Percentiles rank a stretch among this genome's conserved stretches.
phyloP scores from a whole-genome alignment of 2,888 invertebrate genomes.

The Griposia aprilina region DNA sequence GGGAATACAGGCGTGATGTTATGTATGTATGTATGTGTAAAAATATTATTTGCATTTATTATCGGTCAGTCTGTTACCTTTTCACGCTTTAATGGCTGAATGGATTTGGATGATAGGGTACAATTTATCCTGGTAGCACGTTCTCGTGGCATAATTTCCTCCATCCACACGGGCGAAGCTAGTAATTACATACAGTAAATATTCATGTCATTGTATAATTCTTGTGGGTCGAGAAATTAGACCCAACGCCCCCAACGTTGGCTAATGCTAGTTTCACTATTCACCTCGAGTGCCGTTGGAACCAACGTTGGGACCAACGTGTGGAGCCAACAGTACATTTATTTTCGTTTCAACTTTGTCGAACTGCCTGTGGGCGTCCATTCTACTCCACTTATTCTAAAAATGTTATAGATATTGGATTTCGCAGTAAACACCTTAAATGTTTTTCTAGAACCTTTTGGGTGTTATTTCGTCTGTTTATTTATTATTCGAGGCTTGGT shows the following conservation, averaged over 20 bases:
- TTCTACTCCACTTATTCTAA: constrained; percentile 32
- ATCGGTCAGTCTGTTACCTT: too few relatives aligned
- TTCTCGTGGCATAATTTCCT: too few relatives aligned
- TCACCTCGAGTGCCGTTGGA: neutral
- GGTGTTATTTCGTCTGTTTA: constrained; percentile 26
- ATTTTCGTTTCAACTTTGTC: constrained; percentile 4
- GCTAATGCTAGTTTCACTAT: neutral
- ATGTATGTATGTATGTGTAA: too few relatives aligned
- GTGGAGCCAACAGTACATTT: neutral
- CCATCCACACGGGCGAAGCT: too few relatives aligned
- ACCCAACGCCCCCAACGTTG: neutral
- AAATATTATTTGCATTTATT: too few relatives aligned
- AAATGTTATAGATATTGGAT: constrained; percentile 52
- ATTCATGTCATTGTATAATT: neutral
- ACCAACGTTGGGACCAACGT: neutral
- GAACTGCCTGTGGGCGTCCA: constrained; percentile 22
- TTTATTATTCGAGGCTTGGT: constrained; percentile 32
- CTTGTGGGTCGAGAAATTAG: neutral
- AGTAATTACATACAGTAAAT: neutral
- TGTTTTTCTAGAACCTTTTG: constrained; percentile 11
- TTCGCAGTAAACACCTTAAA: constrained; percentile 34
- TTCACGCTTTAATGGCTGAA: too few relatives aligned
- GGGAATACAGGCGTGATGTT: too few relatives aligned
- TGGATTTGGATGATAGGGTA: too few relatives aligned
- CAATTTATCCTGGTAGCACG: too few relatives aligned